A percentile compares a stretch with the other conserved stretches of the same genome.
Evolutionary conservation across 2,888 invertebrate species (phyloP).

Genomic region (Esperia sulphurella): DNA sequence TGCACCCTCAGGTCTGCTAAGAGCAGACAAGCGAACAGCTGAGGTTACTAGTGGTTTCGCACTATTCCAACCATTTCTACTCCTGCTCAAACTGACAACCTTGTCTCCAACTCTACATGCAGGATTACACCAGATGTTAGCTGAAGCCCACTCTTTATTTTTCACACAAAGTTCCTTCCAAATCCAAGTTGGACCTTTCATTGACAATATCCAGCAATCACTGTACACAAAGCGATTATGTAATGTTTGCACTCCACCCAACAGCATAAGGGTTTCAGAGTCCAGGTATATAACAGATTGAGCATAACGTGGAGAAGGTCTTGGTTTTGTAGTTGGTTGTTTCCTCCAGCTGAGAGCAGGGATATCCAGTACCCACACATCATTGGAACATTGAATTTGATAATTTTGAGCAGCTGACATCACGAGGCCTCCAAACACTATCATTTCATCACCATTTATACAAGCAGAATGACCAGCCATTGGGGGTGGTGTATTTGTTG

Average conservation of each 20-base stretch:
- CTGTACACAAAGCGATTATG: conserved; percentile 87
- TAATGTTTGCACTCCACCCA: conserved; percentile 94
- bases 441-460: conserved; percentile 89
- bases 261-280: conserved; percentile 86
- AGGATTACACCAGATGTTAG: conserved; percentile 96
- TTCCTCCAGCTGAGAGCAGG: conserved; percentile 87
- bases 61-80: conserved; percentile 75
- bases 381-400: conserved; percentile 83
- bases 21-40: conserved; percentile 68
- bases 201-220: conserved; percentile 94
- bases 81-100: conserved; percentile 85
- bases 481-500: conserved; percentile 86
- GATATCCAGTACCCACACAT: conserved; percentile 93
- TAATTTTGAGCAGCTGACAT: conserved; percentile 70
- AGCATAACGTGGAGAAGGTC: conserved; percentile 92
- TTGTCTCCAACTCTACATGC: conserved; percentile 89
- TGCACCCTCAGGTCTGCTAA: conserved; percentile 59
- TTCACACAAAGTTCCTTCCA: conserved; percentile 87
- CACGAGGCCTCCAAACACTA: conserved; percentile 88
- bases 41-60: conserved; percentile 77
- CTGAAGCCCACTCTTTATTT: conserved; percentile 89
- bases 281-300: conserved; percentile 94
- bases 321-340: conserved; percentile 83
- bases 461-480: conserved; percentile 96
- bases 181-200: conserved; percentile 85